Evolutionary conservation across 2,797 vertebrate species (phyloP), one percentile per base, ranked within the genome.

Genomic region (Esox masquinongy): DNA sequence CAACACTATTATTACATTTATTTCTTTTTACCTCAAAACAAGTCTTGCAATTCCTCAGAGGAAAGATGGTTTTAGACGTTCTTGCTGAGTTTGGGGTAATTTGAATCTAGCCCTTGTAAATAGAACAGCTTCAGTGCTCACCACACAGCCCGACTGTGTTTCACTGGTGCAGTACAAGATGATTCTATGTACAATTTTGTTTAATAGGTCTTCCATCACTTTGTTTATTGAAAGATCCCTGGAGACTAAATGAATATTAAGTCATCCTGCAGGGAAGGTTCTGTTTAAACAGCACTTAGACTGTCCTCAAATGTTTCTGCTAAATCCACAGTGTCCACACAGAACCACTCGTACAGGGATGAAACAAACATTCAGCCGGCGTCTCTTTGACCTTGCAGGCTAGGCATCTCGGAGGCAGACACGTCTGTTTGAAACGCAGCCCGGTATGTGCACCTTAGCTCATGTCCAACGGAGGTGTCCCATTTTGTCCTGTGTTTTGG

Each of bases 191-290:
- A 56, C 16, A 1, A 53, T 49, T 53, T 71, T 53, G 49, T 71
- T 71, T 50, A 53, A 71, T 29, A 16, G 69, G 14, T 26, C 12
- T 29, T 24, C 69, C 16, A 51, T 31, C 70, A 59, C 56, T 3
- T 50, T 53, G 70, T 71, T 71, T 53, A 71, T 71, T 19, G 50
- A 53, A 71, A 71, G 70, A 53, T 71, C 70, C 31, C 70, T 50
- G 49, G 29, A 71, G 47, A 34, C 69, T 53, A 53, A 34, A 51
- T 71, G 7, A 50, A 29, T 26, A 31, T 53, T 31, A 31, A 71
- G 49, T 71, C 49, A n/a, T 51, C 47, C 26, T 53, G 29, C 49
- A 53, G 49, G 1, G 49, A 71, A 71, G 49, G 49, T 11, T 31
- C 70, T 53, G 70, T 71, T 50, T 53, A 53, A 71, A 53, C 26